phyloP scores from a whole-genome alignment of 2,888 invertebrate species.

The Corbicula japonica region DNA sequence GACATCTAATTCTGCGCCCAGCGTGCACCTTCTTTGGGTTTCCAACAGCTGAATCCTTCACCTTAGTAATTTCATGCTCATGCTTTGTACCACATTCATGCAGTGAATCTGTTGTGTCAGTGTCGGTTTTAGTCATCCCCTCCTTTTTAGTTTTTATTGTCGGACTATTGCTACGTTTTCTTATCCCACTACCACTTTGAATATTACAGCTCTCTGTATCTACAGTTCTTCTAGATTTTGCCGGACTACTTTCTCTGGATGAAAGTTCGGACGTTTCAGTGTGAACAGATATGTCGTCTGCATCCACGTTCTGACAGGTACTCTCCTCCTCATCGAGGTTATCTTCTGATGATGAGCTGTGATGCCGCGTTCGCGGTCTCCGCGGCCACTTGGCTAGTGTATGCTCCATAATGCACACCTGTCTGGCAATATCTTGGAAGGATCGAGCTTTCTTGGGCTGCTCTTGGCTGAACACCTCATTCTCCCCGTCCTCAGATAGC shows the following conservation, averaged over 20 bases:
- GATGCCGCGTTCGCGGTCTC: constrained; percentile 74
- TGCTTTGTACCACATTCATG: constrained; percentile 51
- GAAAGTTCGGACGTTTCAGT: constrained; percentile 52
- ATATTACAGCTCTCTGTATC: too few species aligned
- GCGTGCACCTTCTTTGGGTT: not conserved
- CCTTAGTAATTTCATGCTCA: constrained; percentile 59
- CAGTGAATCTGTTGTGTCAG: constrained; percentile 17
- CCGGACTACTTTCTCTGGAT: constrained; percentile 28
- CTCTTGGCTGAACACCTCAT: not conserved
- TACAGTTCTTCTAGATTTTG: too few species aligned
- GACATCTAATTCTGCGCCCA: constrained; percentile 42
- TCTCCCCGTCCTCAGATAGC: constrained; percentile 18
- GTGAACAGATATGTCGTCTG: constrained; percentile 48
- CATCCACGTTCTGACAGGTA: constrained; percentile 39
- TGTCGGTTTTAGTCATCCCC: too few species aligned
- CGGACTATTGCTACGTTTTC: constrained; percentile 8
- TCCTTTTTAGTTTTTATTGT: too few species aligned
- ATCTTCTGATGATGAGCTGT: constrained; percentile 83
- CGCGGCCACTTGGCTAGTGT: constrained; percentile 80
- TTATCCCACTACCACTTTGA: constrained; percentile 3
- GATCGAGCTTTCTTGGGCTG: constrained; percentile 66
- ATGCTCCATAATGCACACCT: constrained; percentile 77
- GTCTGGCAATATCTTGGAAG: constrained; percentile 80
- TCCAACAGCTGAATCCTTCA: constrained; percentile 13
- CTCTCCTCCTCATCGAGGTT: constrained; percentile 51